Percentiles rank a stretch among this genome's conserved stretches.
Evolutionary conservation across 2,797 vertebrate genomes (phyloP).

Genomic region (Gallirallus australis): DNA sequence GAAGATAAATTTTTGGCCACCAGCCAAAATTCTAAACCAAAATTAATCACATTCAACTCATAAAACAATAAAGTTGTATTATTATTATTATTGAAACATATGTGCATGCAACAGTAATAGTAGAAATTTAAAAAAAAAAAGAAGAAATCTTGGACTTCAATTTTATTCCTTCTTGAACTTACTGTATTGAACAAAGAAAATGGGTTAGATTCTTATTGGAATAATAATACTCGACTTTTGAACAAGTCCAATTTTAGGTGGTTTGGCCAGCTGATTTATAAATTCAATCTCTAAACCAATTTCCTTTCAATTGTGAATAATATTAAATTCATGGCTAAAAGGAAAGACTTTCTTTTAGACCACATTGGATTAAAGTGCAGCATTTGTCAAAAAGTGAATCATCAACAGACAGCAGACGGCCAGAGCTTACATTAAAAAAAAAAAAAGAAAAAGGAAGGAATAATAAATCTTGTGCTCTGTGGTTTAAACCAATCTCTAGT

Average conservation of each 20-base stretch:
- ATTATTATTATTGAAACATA: not conserved
- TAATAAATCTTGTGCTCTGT: not conserved
- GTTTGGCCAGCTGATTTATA: not conserved
- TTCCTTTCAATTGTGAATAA: not conserved
- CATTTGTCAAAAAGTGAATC: conserved; percentile 23
- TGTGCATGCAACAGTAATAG: not conserved
- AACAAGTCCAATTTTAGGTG: not conserved
- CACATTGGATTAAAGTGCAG: not conserved
- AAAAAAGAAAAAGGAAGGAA: not conserved
- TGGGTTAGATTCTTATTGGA: not conserved
- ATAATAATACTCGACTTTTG: not conserved
- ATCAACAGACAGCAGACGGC: not conserved
- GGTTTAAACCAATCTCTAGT: not conserved
- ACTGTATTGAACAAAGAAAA: not conserved
- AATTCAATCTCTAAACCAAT: conserved; percentile 15
- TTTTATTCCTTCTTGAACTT: not conserved
- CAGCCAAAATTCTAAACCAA: not conserved
- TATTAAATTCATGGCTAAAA: not conserved
- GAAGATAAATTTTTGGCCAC: not conserved
- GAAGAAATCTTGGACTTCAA: not conserved
- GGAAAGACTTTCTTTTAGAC: not conserved
- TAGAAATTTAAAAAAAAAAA: not conserved
- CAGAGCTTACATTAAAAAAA: not conserved
- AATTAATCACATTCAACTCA: not conserved
- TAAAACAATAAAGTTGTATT: not conserved